Evolutionary conservation across 2,797 vertebrate species (phyloP), one percentile per base, ranked within the genome.

Genomic region (Clarias laeviceps): DNA sequence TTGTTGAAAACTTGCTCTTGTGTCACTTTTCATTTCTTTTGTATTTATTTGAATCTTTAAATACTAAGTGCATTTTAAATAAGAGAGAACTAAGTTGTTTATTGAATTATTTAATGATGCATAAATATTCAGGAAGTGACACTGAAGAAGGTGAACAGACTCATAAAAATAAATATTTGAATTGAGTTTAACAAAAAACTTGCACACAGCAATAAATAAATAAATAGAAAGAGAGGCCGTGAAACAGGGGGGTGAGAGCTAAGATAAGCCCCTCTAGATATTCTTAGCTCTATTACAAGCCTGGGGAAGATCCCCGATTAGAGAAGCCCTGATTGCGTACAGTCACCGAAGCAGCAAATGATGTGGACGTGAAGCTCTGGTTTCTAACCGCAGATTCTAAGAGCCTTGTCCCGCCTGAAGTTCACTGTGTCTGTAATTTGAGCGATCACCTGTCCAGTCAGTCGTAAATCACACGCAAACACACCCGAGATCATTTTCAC

Each of bases 261-360:
- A 76, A 73, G 66, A 64, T 86, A 68, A 80, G 57, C 57, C 80
- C 45, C 76, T 78, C 24, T 72, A 37, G 87, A 54, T 89, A 89
- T 87, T 86, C 83, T 85, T 89, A 86, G 85, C 61, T 81, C 73
- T 56, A 77, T 70, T 76, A 56, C 72, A 82, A n/a, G 84, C 70
- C 57, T 66, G 18, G 79, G 65, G 79, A 76, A 89, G 73, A 65
- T 87, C 84, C 87, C 76, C 4, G 22, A 18, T 83, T 59, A 86
- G 65, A 61, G 68, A 29, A 57, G 74, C 62, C 82, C 56, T 54
- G 54, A 57, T 32, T 84, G 70, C 37, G 27, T 78, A 62, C 27
- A 24, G 34, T 84, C 82, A 82, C 82, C 59, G 70, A 76, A 45
- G 72, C 84, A 34, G 56, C 3, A 20, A 73, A 32, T n/a, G 57